Evolutionary conservation across 2,888 invertebrate species (phyloP), one percentile per base, ranked within the genome.

Genomic region (Leptopilina drosophilae): DNA sequence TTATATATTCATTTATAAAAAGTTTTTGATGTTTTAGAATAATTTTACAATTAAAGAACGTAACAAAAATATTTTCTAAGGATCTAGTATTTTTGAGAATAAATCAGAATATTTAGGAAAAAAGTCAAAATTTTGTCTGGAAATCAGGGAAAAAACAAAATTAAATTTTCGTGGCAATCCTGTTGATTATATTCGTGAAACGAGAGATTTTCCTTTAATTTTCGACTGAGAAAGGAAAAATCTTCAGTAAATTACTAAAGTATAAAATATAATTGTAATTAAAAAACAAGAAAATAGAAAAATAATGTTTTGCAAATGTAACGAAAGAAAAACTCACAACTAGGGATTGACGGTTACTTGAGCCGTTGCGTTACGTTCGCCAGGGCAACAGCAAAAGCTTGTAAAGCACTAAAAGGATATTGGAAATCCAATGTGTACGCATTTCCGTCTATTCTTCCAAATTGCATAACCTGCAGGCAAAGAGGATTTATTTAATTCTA

Each of bases 351-450:
- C 76, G 73, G 77, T 82, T 94, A 98, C 93, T 98, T 98, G 88
- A 98, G 94, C 90, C 98, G 95, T 92, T 98, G 98, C 73, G 98
- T 98, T 85, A 98, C 98, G 92, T 98, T 98, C 84, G 98, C 98
- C 89, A 99, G 94, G 83, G 99, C 99, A 81, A 99, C 99, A 78
- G 98, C 98, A 93, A 99, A 99, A 80, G 99, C 99, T 93, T 99
- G 99, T 82, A 99, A 94, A 85, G 99, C 98, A 80, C 98, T 98
- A 93, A 99, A 99, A 49, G 99, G 99, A 92, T 98, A 98, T 92
- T 99, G 98, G 93, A 99, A 99, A 93, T 99, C 99, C 90, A 99
- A 93, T 0, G 99, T 99, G 93, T 99, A 99, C 66, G 99, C 98
- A 92, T 99, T 99, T 87, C 97, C 98, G 93, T 99, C 99, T 88